These are phyloP conservation scores for Vanessa tameamea DNA, from an alignment of 1,140 invertebrate genomes.

Conservation along the genomic window DNA sequence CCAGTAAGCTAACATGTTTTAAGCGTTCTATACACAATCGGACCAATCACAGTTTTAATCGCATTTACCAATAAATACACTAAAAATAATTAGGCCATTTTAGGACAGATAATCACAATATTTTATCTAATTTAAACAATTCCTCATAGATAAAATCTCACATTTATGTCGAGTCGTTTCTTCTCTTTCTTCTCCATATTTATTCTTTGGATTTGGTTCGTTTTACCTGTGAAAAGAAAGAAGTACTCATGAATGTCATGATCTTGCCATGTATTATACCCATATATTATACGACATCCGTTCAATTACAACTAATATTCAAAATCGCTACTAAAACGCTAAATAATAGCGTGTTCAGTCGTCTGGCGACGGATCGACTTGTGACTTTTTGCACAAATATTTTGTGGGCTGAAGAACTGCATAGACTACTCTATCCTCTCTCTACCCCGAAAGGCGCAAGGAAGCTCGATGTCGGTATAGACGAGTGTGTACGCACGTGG, in stretches of 20 bases:
- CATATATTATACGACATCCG: no score
- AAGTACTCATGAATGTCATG: no score
- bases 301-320: no score
- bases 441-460: no score
- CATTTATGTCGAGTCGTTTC: slow-evolving; percentile 51
- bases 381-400: no score
- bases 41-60: slow-evolving; percentile 72
- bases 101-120: slow-evolving; percentile 79
- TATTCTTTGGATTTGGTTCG: slow-evolving; percentile 62
- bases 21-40: slow-evolving; percentile 39
- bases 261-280: no score
- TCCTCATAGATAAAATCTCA: slow-evolving; percentile 62
- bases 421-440: no score
- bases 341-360: no score
- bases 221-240: not conserved
- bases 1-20: slow-evolving; percentile 47
- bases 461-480: no score
- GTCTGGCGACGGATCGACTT: no score
- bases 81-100: slow-evolving; percentile 80
- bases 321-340: no score
- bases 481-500: slow-evolving; percentile 32
- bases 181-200: slow-evolving; percentile 42
- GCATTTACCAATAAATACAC: slow-evolving; percentile 72
- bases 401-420: no score
- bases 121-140: slow-evolving; percentile 69